phyloP scores from a whole-genome alignment of 2,888 invertebrate species.

The Schizaphis graminum region DNA sequence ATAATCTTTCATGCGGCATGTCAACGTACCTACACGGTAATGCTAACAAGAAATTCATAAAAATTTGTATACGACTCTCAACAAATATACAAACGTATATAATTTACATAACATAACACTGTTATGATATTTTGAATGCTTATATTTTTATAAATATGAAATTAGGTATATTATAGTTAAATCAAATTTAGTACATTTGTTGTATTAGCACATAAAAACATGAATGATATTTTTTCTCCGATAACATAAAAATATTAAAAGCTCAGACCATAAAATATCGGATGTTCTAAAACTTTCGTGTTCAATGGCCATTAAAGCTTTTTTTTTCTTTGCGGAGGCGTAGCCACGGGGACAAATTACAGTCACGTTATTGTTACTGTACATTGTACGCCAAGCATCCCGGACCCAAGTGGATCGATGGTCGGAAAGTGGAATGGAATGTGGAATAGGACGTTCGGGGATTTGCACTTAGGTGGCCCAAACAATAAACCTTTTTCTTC shows the following conservation, averaged over 20 bases:
- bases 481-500: constrained; percentile 28
- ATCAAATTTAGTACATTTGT: constrained; percentile 34
- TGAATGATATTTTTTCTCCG: background rate
- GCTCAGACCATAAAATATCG: constrained; percentile 50
- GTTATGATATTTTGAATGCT: background rate
- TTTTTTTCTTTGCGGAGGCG: constrained; percentile 31
- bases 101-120: background rate
- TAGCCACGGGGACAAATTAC: constrained; percentile 60
- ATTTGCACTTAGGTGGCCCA: constrained; percentile 55
- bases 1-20: background rate
- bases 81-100: background rate
- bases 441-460: constrained; percentile 48
- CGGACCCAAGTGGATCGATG: constrained; percentile 52
- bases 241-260: constrained; percentile 58
- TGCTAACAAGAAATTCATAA: background rate
- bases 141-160: constrained; percentile 12
- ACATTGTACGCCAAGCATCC: constrained; percentile 31
- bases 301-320: constrained; percentile 54
- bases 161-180: constrained; percentile 5
- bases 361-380: constrained; percentile 54
- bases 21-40: too few relatives aligned
- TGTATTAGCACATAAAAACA: constrained; percentile 35
- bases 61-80: background rate
- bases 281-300: constrained; percentile 53
- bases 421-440: constrained; percentile 48